These are phyloP conservation scores for human (Homo sapiens) DNA, from an alignment of 2,113 vertebrate species.

Conservation along the genomic window GRCh38 chr13:46017501-46018000, in stretches of 20 bases:
- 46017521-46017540: conserved; percentile 35
- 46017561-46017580: not conserved
- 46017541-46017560: not conserved
- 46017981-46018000: not conserved
- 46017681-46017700: not conserved
- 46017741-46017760: not conserved
- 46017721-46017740: not conserved
- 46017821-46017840: not conserved
- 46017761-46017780: not conserved
- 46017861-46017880: not conserved
- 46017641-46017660: not conserved
- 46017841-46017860: not conserved
- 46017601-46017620: not conserved
- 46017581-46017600: not conserved
- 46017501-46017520: not conserved
- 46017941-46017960: not conserved
- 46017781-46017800: not conserved
- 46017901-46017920: conserved; percentile 34
- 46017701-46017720: not conserved
- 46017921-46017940: not conserved
- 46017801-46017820: not conserved
- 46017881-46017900: not conserved
- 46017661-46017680: not conserved
- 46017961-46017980: not conserved
- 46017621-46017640: not conserved